Conservation (phyloP, 2,797 vertebrate genomes). For the Paguma larvata region DNA sequence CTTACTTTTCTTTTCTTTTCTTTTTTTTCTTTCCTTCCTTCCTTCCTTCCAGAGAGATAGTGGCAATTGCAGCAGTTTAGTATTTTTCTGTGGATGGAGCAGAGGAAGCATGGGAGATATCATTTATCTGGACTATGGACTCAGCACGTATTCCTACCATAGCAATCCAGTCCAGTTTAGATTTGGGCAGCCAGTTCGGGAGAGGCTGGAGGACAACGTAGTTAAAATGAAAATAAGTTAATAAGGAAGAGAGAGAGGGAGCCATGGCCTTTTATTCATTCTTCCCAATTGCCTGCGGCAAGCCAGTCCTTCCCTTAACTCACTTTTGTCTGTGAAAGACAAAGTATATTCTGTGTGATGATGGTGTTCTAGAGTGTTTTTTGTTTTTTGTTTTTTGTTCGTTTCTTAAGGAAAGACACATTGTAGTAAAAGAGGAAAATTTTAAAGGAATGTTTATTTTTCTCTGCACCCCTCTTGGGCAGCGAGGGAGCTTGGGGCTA, state of each 20-base stretch:
- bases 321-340: neutral
- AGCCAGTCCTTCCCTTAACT: neutral
- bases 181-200: neutral
- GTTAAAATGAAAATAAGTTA: neutral
- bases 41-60: neutral
- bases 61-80: neutral
- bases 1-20: too few relatives aligned
- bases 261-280: neutral
- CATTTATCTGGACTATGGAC: neutral
- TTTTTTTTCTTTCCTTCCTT: neutral
- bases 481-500: neutral
- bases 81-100: neutral
- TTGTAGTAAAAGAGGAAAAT: neutral
- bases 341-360: neutral
- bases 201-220: neutral
- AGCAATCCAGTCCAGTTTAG: neutral
- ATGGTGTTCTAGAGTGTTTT: neutral
- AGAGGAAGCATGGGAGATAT: neutral
- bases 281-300: neutral
- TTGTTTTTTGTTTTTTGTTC: neutral
- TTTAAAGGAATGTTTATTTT: conserved; percentile 36
- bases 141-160: neutral
- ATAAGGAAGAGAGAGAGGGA: neutral
- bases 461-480: neutral
- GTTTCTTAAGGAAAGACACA: neutral